Evolutionary conservation across 2,797 vertebrate species (phyloP).

Genomic region (Pyrocephalus nanus): DNA sequence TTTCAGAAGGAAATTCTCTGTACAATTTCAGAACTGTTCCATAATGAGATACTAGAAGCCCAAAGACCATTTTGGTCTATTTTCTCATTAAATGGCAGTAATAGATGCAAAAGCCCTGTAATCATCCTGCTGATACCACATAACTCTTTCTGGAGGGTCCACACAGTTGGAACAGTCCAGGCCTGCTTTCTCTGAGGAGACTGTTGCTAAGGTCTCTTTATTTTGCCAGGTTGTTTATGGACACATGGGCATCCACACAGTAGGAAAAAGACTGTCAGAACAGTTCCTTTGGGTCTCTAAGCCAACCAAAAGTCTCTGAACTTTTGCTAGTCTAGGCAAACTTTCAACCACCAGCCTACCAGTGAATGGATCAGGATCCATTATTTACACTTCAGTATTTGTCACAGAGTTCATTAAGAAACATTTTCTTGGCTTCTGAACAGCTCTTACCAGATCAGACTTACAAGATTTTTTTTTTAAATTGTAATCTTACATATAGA

Average conservation of each 20-base stretch:
- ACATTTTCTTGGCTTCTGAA: not conserved
- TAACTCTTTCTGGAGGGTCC: not conserved
- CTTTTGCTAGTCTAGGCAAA: not conserved
- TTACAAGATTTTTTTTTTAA: not conserved
- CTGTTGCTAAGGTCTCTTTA: not conserved
- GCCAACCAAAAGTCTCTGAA: not conserved
- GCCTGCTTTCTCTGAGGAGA: not conserved
- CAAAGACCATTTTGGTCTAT: not conserved
- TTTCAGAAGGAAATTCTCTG: not conserved
- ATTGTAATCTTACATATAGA: not conserved
- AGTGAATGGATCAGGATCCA: not conserved
- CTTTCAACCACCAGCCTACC: not conserved
- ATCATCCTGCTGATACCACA: accelerated
- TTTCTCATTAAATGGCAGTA: not conserved
- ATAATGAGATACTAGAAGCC: not conserved
- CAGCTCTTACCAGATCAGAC: not conserved
- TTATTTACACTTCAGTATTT: not conserved
- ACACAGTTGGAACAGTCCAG: not conserved
- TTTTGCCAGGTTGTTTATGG: not conserved
- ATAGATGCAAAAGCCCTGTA: not conserved
- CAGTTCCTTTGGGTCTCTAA: not conserved
- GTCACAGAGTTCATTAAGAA: not conserved
- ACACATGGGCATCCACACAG: not conserved
- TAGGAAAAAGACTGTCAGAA: not conserved
- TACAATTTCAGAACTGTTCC: not conserved